Conservation (phyloP, 1,140 invertebrate species). For the Elysia chlorotica region DNA sequence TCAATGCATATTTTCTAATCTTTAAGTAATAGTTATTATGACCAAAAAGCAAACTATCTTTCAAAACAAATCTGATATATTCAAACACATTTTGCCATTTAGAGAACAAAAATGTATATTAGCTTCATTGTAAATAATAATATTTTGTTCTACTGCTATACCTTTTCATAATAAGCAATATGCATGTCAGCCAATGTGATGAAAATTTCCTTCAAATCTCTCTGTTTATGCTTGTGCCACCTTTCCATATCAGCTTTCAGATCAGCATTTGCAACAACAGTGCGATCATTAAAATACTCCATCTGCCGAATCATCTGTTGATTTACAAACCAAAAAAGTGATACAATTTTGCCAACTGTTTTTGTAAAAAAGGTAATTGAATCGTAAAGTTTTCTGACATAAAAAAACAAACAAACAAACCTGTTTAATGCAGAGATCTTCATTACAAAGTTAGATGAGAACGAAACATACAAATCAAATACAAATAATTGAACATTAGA, state of each 20-base stretch:
- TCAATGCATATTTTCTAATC: too few relatives aligned
- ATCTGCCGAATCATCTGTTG: slow-evolving; percentile 50
- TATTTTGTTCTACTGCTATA: slow-evolving; percentile 33
- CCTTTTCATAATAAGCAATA: slow-evolving; percentile 73
- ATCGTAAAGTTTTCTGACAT: not conserved
- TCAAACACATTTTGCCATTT: not conserved
- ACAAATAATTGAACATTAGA: too few relatives aligned
- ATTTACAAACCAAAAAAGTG: not conserved
- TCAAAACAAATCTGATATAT: too few relatives aligned
- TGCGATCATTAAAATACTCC: slow-evolving; percentile 66
- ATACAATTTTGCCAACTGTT: too few relatives aligned
- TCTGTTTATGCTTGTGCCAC: slow-evolving; percentile 74
- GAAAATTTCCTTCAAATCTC: slow-evolving; percentile 72
- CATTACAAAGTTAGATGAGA: too few relatives aligned
- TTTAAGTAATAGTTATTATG: too few relatives aligned
- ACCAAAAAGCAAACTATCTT: too few relatives aligned
- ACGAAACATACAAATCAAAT: too few relatives aligned
- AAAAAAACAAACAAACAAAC: not conserved
- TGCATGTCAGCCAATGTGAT: slow-evolving; percentile 72
- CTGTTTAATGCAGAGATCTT: not conserved
- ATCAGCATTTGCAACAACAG: slow-evolving; percentile 76
- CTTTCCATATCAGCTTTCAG: slow-evolving; percentile 74
- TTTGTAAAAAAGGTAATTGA: too few relatives aligned
- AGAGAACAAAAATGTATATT: not conserved
- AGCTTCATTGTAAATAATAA: not conserved